Base-by-base conservation (phyloP, 2,888 invertebrate species). In the Caradrina kadenii region DNA sequence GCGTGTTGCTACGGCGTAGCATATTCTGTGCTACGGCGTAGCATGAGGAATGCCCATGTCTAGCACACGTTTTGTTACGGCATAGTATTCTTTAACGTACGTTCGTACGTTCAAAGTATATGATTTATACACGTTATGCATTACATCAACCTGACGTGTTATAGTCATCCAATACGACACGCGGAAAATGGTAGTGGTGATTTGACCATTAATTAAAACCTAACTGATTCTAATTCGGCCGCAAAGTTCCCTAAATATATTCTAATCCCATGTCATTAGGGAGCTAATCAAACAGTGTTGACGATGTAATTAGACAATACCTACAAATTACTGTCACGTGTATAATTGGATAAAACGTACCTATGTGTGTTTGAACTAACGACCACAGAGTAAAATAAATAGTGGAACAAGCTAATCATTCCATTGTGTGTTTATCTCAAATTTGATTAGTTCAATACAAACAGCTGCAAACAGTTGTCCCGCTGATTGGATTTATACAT, bases 381-480 rank as follows among this genome's bases (percentile, higher is more conserved):
- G 15, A 69, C 55, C 39, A 55, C 55, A 48, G 48, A 11, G 39
- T 10, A 48, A 76, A 72, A 56, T 39, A 76, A 76, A 76, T 45
- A 52, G 35, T 21, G 3, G 0, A 26, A 55, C 69, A 45, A 54
- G 15, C 22, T 53, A 48, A 35, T 73, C 11, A 48, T 2, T 26
- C 8, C n/a, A 31, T 11, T 53, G 56, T 75, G 76, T 53, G 48
- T 75, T 72, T 72, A 58, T 58, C 68, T 58, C 39, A 39, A 58
- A 53, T 67, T 75, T 17, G n/a, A 31, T 72, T 53, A 48, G 21
- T 31, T 17, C 0, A 22, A 22, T 22, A 31, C 39, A 22, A 59
- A 49, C 48, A 49, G 48, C 10, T 11, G 48, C 17, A 31, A 59
- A 54, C 35, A 48, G 21, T 75, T 52, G 15, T 61, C 11, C 22